Conservation (phyloP, 2,113 vertebrate species). For the Sorex fumeus region DNA sequence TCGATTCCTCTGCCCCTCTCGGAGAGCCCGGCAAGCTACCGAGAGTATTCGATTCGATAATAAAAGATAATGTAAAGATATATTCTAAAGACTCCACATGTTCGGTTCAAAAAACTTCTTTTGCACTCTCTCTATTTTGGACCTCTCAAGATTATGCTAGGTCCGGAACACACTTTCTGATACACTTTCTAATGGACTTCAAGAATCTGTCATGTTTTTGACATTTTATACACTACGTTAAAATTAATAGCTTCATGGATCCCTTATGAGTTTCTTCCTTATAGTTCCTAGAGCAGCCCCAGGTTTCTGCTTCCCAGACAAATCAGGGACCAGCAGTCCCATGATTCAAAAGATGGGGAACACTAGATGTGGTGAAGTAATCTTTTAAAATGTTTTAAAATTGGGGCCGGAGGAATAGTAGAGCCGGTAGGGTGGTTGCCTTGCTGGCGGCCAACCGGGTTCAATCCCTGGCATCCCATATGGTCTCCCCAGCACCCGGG, state of each 20-base stretch:
- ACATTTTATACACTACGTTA: slow-evolving; percentile 19
- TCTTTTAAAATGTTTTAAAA: not conserved
- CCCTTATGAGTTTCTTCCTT: slow-evolving; percentile 71
- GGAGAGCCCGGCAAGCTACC: too few species aligned
- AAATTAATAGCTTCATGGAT: slow-evolving; percentile 68
- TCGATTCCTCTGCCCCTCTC: too few species aligned
- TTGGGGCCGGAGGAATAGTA: too few species aligned
- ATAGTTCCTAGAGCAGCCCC: slow-evolving; percentile 52
- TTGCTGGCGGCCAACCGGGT: too few species aligned
- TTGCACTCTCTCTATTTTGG: slow-evolving; percentile 18
- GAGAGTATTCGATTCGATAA: too few species aligned
- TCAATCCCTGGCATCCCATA: too few species aligned
- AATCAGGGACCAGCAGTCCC: slow-evolving; percentile 45
- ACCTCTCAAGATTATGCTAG: slow-evolving; percentile 39
- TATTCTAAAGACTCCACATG: not conserved
- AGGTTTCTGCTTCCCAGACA: slow-evolving; percentile 60
- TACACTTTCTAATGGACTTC: slow-evolving; percentile 56
- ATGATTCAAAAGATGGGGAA: slow-evolving; percentile 11
- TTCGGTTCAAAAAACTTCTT: slow-evolving; percentile 12
- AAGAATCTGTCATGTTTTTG: slow-evolving; percentile 59
- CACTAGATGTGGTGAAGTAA: slow-evolving; percentile 16
- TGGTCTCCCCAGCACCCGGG: too few species aligned
- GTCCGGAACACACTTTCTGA: slow-evolving; percentile 64
- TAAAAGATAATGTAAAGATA: slow-evolving; percentile 12
- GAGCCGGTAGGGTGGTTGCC: too few species aligned